Base-by-base conservation (phyloP, 2,888 invertebrate species). In the Oconnorella tubifera region DNA sequence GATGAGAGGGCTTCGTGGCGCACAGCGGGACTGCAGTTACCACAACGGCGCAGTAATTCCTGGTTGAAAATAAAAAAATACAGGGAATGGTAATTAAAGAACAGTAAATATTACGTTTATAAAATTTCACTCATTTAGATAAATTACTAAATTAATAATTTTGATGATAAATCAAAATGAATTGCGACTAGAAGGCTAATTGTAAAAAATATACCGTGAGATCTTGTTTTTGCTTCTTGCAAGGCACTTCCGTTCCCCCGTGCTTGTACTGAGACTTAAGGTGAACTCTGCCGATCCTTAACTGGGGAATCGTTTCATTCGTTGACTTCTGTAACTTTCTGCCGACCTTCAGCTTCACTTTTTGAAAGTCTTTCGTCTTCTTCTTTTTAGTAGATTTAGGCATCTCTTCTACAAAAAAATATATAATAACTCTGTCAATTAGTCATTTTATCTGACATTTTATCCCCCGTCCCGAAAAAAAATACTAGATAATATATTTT, bases 311-410 rank as follows among this genome's bases (percentile, higher is more conserved):
- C 19, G 64, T 64, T 32, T 64, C 64, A 31, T 64, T 64, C 28
- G 48, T 31, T 10, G 28, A 50, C 56, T 60, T 64, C 29, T 55
- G 23, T 10, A 40, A 14, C 49, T 58, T 58, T 23, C 64, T 51
- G 32, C 64, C 64, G 53, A 64, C 59, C 58, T 64, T 64, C 55
- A 64, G 33, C 29, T 64, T 64, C 27, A 49, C 51, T 40, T 64
- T 64, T 29, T 50, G 48, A 55, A 64, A 53, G 55, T 59, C 59
- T 27, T 33, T 55, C 33, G 33, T 31, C 23, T 59, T 63, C 33
- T 64, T 50, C 51, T 59, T 48, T 56, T 62, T 62, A 25, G 48
- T 33, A 23, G 55, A 33, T 56, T 62, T 62, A 50, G 60, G 28
- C 60, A 60, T 60, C n/a, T 23, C 29, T 56, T 25, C 6, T 6